Base-by-base conservation (phyloP, 2,797 vertebrate genomes). In the Oophaga sylvatica region DNA sequence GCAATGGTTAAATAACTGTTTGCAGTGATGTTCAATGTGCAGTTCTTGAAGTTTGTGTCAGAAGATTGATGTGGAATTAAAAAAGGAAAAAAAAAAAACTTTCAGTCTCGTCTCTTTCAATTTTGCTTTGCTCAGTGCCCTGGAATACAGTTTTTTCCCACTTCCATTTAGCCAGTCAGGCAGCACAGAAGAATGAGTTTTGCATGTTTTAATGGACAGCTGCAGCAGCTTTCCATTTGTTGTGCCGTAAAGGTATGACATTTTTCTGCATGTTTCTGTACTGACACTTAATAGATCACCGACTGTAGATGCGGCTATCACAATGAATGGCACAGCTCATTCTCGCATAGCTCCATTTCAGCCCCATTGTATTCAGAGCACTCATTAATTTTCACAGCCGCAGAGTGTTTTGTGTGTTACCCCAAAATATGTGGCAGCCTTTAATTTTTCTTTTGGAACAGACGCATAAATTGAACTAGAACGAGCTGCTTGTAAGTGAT, bases 261-360 rank as follows among this genome's bases (percentile, higher is more conserved):
- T 92, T 94, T 93, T 92, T 94, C 89, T 89, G 83, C 91, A 92
- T 90, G 89, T 93, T 92, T 92, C 89, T 81, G 90, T 92, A 87
- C 85, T 94, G 93, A 92, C 91, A 93, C 86, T 92, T 93, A 93
- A 94, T 95, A 93, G 91, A 95, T 95, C 91, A 93, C 89, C 91
- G 90, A 90, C 90, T 84, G 87, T 91, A 93, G 89, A 75, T 80
- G 84, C 84, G 91, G 92, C 90, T 90, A 90, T 92, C 75, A 85
- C 85, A 87, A 79, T 93, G 91, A 92, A 92, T 91, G 89, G 91
- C 91, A 90, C 75, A 90, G 87, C 26, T 56, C 90, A n/a, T 85
- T 53, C 5, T 81, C 29, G 60, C 81, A n/a, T 85, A 56, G 88
- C 87, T 91, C 87, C 22, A 63, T 92, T 85, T 84, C 89, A 90